Base-by-base conservation (phyloP, 2,113 vertebrate species). In the Urocolius indicus region DNA sequence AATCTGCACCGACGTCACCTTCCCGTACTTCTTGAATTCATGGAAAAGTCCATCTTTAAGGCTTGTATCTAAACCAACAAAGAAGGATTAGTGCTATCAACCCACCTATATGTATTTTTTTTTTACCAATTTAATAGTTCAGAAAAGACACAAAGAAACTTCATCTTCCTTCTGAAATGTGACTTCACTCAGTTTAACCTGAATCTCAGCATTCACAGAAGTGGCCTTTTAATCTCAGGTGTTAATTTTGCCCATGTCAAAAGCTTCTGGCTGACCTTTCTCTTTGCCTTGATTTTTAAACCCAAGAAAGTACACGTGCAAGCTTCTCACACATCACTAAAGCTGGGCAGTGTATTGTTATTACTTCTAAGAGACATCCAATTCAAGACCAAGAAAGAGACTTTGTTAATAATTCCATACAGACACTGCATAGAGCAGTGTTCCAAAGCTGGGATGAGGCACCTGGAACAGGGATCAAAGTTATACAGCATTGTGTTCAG, bases 11-110 rank as follows among this genome's bases (percentile, higher is more conserved):
- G 99, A 99, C 2, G 99, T 99, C 96, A 99, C 99, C 97, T 99
- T 99, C 48, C 99, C 99, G 36, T 99, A 99, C 93, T 99, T 99
- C 98, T 99, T 99, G 97, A 99, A 99, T 94, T 99, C 99, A 22
- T 99, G 99, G 97, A 99, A 99, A 97, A 99, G 98, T 89, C 99
- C 99, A 95, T 99, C 99, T 96, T 99, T 99, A 96, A 99, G 98
- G 98, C 99, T 99, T 97, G 99, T 99, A 97, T 99, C 99, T 99
- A 97, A 93, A 96, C 19, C 54, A 76, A 76, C 23, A 85, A 67
- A 63, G 4, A 82, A 89, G 94, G 19, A 48, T 94, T 66, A 96
- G 48, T 41, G 52, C 9, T 62, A 55, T 11, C 69, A n/a, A 61
- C 59, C 23, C 1, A n/a, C n/a, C n/a, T n/a, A n/a, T n/a, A n/a